phyloP scores from a whole-genome alignment of 2,797 vertebrate genomes.

The Babyrousa celebensis region DNA sequence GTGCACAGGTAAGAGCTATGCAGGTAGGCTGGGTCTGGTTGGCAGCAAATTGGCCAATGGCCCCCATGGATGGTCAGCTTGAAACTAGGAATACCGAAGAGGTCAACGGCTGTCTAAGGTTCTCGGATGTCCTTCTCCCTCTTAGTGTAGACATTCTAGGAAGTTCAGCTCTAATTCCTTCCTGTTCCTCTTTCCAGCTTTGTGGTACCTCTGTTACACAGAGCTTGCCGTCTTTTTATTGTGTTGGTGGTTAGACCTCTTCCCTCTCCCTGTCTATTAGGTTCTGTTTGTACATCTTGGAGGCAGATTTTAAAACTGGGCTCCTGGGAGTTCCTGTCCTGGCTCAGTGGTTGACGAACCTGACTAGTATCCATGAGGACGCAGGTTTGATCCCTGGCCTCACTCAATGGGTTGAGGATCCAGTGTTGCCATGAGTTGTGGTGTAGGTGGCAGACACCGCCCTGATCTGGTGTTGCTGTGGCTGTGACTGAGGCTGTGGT shows the following conservation, averaged over 20 bases:
- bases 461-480: no score
- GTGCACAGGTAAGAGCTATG: neutral
- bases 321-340: neutral
- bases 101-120: neutral
- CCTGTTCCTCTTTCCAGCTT: neutral
- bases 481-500: no score
- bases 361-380: no score
- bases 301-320: slow-evolving; percentile 4
- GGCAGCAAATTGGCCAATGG: neutral
- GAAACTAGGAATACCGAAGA: neutral
- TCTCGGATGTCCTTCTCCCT: neutral
- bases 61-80: neutral
- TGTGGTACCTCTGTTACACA: neutral
- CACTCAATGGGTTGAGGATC: no score
- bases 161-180: neutral
- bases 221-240: neutral
- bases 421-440: no score
- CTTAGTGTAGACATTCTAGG: neutral
- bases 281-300: neutral
- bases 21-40: neutral
- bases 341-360: no score
- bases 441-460: no score
- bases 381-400: no score
- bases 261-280: neutral
- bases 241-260: neutral